Evolutionary conservation across 2,113 vertebrate genomes (phyloP).

Genomic region (Phalacrocorax pelagicus): DNA sequence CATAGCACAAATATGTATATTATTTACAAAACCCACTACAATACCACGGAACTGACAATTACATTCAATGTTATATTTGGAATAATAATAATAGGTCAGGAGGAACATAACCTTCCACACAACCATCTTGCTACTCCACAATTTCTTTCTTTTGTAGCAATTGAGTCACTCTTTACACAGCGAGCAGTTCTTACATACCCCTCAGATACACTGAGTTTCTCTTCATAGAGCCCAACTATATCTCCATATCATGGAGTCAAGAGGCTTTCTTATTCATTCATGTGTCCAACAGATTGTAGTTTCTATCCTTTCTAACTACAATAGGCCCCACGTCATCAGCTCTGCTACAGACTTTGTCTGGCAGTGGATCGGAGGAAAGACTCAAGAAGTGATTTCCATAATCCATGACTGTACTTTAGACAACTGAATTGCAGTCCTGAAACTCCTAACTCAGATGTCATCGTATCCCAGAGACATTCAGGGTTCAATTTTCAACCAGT

Average conservation of each 20-base stretch:
- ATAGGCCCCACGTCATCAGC: neutral
- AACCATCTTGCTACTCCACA: neutral
- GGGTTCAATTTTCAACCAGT: neutral
- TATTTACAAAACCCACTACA: neutral
- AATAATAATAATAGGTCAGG: too few species aligned
- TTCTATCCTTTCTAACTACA: neutral
- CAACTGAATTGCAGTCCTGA: neutral
- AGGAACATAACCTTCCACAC: neutral
- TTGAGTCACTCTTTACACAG: neutral
- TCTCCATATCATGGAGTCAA: neutral
- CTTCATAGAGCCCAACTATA: neutral
- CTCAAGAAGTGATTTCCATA: neutral
- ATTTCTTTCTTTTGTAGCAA: neutral
- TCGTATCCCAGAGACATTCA: neutral
- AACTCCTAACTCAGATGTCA: neutral
- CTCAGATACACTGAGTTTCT: neutral
- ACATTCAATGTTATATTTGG: neutral
- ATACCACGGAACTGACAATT: neutral
- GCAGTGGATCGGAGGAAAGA: neutral
- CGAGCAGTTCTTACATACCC: neutral
- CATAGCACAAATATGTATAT: neutral
- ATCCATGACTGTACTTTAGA: neutral
- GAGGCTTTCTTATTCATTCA: neutral
- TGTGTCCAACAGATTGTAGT: neutral
- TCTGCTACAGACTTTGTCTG: neutral